A percentile compares a stretch with the other conserved stretches of the same genome.
These are phyloP conservation scores for Porites rus DNA, from an alignment of 92 coral and sea anemone genomes.

Conservation along the genomic window DNA sequence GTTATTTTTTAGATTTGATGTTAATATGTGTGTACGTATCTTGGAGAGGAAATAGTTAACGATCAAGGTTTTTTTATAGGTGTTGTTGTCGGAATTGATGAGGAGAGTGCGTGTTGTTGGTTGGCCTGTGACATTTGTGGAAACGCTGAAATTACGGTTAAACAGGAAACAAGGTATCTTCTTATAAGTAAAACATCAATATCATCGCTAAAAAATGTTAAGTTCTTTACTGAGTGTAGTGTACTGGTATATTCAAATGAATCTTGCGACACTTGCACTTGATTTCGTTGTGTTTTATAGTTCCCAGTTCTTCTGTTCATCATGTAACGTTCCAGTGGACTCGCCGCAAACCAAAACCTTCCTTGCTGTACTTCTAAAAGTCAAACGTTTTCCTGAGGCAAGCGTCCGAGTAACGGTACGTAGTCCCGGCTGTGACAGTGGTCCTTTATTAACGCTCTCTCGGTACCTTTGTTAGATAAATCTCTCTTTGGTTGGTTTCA, in stretches of 20 bases:
- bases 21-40: too few relatives aligned
- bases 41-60: too few relatives aligned
- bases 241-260: background rate
- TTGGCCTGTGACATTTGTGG: conserved; percentile 80
- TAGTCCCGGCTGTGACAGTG: background rate
- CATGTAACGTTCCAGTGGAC: conserved; percentile 48
- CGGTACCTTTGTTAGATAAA: too few relatives aligned
- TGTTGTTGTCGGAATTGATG: conserved; percentile 75
- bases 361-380: conserved; percentile 56
- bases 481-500: too few relatives aligned
- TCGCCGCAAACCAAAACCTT: conserved; percentile 70
- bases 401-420: conserved; percentile 63
- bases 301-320: conserved; percentile 62
- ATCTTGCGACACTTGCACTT: background rate
- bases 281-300: conserved; percentile 19
- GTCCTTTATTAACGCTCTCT: background rate
- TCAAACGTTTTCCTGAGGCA: conserved; percentile 49
- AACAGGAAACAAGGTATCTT: conserved; percentile 28
- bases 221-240: background rate
- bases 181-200: background rate
- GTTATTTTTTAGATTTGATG: background rate
- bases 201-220: too few relatives aligned
- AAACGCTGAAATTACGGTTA: conserved; percentile 63
- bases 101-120: conserved; percentile 90
- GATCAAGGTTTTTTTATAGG: conserved; percentile 35